Base-by-base conservation (phyloP, 1,140 invertebrate genomes). In the Zeugodacus cucurbitae region DNA sequence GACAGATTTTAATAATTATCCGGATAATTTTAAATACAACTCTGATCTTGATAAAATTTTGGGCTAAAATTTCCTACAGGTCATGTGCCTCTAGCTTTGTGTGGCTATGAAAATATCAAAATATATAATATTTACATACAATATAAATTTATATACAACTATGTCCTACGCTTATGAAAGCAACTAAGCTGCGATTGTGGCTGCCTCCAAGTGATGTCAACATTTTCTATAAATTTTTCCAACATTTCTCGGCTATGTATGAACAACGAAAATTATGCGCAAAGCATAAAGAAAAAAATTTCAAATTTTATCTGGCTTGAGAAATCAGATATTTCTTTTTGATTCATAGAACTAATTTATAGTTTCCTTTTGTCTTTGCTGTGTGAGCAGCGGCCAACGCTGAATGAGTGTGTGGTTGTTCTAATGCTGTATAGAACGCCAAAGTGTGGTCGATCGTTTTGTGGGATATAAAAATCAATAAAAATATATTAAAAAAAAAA, bases 341-440 rank as follows among this genome's bases (percentile, higher is more conserved):
- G 91, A 92, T 92, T 92, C 91, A 92, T 92, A 92, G 91, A 92
- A 89, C 91, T 92, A 92, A 92, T 92, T 92, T 92, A 92, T 92
- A 89, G 91, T 82, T 82, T 82, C 74, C 74, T 82, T 62, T 82
- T 91, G 91, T 91, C 91, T 91, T 92, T 92, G 87, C 88, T 88
- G 89, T 89, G 41, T 14, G 48, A 37, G 64, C 86, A 37, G 64
- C 86, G 14, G 29, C 62, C 22, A 37, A 37, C 11, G 14, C 20
- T 17, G 44, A 11, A 11, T 48, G 44, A 48, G 78, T 17, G 54
- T 22, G 48, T 7, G 82, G 3, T 57, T 17, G 29, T n/a, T n/a
- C n/a, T n/a, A n/a, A n/a, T n/a, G 54, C 11, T 5, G 8, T 10
- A 34, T 67, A 14, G 58, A 37, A 7, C 67, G 22, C 67, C 22